Evolutionary conservation across 1,140 invertebrate species (phyloP).

Genomic region (Coboldia fuscipes): DNA sequence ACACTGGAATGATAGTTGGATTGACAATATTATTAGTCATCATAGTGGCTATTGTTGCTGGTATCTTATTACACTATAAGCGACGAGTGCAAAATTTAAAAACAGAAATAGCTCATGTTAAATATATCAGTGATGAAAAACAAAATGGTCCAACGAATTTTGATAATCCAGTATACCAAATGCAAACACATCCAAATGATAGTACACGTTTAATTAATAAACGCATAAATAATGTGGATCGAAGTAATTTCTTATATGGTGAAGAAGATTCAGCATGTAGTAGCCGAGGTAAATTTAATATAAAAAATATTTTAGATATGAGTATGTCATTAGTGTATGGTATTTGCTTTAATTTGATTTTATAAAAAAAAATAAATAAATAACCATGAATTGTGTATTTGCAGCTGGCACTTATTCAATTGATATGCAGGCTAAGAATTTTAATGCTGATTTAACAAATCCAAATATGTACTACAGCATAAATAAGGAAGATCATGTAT

Average conservation of each 20-base stretch:
- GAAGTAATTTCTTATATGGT: constrained; percentile 6
- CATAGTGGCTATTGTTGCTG: constrained; percentile 31
- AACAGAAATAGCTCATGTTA: constrained; percentile 66
- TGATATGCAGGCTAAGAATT: constrained; percentile 44
- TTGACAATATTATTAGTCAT: constrained; percentile 45
- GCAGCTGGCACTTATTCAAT: constrained; percentile 23
- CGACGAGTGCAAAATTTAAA: constrained; percentile 57
- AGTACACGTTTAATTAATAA: constrained; percentile 43
- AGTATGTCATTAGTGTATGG: constrained; percentile 10
- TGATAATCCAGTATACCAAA: constrained; percentile 80
- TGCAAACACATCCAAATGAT: constrained; percentile 35
- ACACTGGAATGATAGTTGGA: constrained; percentile 37
- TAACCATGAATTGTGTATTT: too few species aligned
- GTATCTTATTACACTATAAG: constrained; percentile 58
- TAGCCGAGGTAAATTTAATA: constrained; percentile 10
- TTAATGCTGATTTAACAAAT: constrained; percentile 62
- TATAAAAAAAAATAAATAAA: too few species aligned
- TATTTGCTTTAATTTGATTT: too few species aligned
- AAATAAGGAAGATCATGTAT: constrained; percentile 58
- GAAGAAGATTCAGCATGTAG: constrained; percentile 17
- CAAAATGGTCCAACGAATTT: constrained; percentile 68
- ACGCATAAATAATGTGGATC: constrained; percentile 19
- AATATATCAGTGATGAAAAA: constrained; percentile 56
- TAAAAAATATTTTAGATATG: neutral
- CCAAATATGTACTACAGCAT: constrained; percentile 70